Evolutionary conservation across 2,888 invertebrate species (phyloP), one percentile per base, ranked within the genome.

Genomic region (Esperia sulphurella): DNA sequence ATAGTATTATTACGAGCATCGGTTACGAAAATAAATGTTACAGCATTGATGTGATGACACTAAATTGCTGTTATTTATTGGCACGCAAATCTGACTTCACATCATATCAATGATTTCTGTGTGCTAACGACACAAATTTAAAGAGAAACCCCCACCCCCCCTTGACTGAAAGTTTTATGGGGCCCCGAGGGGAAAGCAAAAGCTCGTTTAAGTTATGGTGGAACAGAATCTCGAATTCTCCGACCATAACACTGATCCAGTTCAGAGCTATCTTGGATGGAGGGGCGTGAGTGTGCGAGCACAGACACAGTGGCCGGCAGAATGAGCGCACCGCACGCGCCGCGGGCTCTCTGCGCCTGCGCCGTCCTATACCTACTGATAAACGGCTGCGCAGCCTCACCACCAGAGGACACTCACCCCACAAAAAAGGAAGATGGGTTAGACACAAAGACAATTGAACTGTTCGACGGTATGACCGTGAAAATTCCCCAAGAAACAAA

Each of bases 381-480:
- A 29, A 46, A 52, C 48, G 52, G 54, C 21, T 57, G 68, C 58
- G 59, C 59, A 33, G 67, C 67, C 5, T 59, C 65, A 35, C 63
- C 58, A 49, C 49, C 63, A 13, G 53, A 70, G 45, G 43, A 46
- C 14, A 45, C 48, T 45, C 31, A 8, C 0, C 41, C 50, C 14
- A 13, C 41, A 8, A 28, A 31, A 49, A 43, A 52, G 10, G 35
- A 55, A 8, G 55, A 63, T 60, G 51, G 50, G 4, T 38, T 61
- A 50, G 69, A 65, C 33, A 56, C 61, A 14, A 61, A 70, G 54
- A 79, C 71, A 61, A 53, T 86, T 21, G 75, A 88, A 66, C 50
- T 87, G 7, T 75, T 67, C 37, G 78, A 85, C 43, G 87, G 85
- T 57, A 73, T 89, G 42, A 67, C 68, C 44, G 57, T 85, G 57